A percentile compares a stretch with the other conserved stretches of the same genome.
These are phyloP conservation scores for Drosophila chauvacae DNA, from an alignment of 1,140 invertebrate species.

Conservation along the genomic window DNA sequence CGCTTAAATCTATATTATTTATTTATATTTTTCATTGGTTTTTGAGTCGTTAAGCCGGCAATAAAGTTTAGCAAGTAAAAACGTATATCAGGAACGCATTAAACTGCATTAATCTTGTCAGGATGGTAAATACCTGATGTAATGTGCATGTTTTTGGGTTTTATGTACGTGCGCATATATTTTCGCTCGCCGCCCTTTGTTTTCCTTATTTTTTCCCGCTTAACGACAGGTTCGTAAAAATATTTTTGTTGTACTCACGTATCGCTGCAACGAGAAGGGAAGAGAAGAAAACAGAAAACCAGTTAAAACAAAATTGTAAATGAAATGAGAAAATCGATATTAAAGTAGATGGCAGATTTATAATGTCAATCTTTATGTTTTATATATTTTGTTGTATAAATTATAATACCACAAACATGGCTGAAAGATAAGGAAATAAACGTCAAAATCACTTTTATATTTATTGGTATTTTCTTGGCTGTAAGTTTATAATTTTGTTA, in stretches of 20 bases:
- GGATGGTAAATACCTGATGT: conserved; percentile 58
- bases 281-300: conserved; percentile 13
- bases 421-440: background rate
- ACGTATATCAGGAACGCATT: conserved; percentile 43
- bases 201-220: conserved; percentile 13
- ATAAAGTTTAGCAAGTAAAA: conserved; percentile 22
- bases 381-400: background rate
- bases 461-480: background rate
- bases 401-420: background rate
- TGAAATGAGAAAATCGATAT: conserved; percentile 36
- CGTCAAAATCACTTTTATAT: no score
- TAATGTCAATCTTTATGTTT: background rate
- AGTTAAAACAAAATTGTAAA: conserved; percentile 9
- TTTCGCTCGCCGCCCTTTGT: conserved; percentile 25
- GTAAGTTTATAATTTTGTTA: background rate
- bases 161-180: conserved; percentile 31
- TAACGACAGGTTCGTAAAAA: conserved; percentile 30
- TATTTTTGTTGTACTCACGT: conserved; percentile 64
- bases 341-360: conserved; percentile 22
- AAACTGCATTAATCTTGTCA: conserved; percentile 51
- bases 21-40: background rate
- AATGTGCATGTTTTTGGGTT: conserved; percentile 36
- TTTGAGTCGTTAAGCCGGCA: conserved; percentile 35
- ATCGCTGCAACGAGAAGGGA: conserved; percentile 67
- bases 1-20: background rate